A percentile compares a stretch with the other conserved stretches of the same genome.
These are phyloP conservation scores for Trididemnum nubilum DNA, from an alignment of 23 tunicate genomes.

Conservation along the genomic window DNA sequence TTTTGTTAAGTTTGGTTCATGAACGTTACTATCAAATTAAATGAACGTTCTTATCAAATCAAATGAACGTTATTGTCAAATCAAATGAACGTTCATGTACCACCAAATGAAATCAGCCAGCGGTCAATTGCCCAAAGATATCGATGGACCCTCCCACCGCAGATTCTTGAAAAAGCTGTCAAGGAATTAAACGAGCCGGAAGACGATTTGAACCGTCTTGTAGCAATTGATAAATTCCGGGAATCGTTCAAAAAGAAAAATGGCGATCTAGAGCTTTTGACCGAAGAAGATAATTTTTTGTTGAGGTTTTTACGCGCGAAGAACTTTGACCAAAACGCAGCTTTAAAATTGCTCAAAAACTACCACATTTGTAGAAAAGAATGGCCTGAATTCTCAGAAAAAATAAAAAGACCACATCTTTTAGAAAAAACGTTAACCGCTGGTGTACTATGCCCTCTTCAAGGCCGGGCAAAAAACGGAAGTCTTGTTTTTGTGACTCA, in stretches of 20 bases:
- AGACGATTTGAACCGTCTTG: not conserved
- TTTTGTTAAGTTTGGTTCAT: too few species aligned
- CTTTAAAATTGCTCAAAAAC: not conserved
- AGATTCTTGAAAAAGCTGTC: not conserved
- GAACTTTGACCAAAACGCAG: not conserved
- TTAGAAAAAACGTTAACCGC: not conserved
- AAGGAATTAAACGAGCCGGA: not conserved
- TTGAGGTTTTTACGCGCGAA: not conserved
- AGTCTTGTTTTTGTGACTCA: not conserved
- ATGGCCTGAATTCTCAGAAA: not conserved
- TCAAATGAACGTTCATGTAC: too few species aligned
- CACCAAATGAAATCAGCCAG: too few species aligned
- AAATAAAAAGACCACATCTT: not conserved
- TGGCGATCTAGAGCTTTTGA: not conserved
- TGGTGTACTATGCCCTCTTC: slow-evolving; percentile 2
- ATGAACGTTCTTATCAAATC: too few species aligned
- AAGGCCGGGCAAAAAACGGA: slow-evolving; percentile 1
- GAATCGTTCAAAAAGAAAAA: not conserved
- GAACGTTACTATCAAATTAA: too few species aligned
- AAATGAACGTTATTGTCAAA: too few species aligned
- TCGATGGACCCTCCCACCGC: not conserved
- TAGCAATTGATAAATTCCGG: not conserved
- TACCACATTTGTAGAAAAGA: not conserved
- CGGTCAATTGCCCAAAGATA: too few species aligned
- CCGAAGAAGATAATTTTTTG: not conserved